Base-by-base conservation (phyloP, 2,888 invertebrate genomes). In the Ophion obscuratus region DNA sequence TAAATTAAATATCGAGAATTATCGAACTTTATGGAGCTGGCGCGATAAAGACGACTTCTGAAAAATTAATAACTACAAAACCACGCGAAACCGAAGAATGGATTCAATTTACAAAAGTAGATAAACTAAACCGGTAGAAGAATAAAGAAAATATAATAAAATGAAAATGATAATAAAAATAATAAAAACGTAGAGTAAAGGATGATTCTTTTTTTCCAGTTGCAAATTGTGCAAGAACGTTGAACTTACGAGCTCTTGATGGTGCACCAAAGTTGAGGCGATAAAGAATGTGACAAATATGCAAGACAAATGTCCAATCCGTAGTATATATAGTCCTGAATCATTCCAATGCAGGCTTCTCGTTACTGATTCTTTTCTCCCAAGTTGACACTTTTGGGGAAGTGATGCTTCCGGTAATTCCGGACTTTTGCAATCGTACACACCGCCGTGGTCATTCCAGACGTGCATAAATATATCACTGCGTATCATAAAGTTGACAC, bases 301-400 rank as follows among this genome's bases (percentile, higher is more conserved):
- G 76, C 83, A 59, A 80, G 24, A 73, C 62, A 44, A 20, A 78
- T 24, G 67, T 57, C 62, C 40, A 77, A 24, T 20, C 59, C 61
- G 78, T 76, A 64, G 74, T 88, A 88, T 88, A 88, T 88, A 87
- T 85, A 87, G 83, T 79, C 87, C 62, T 73, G 61, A 36, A 44
- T 14, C 59, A 31, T 11, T 68, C 9, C 14, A 78, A 76, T 11
- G 2, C 24, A 31, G 36, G 44, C 17, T 53, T 31, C 44, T 47
- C 40, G 59, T 68, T 77, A 80, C 66, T 61, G 40, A 44, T 36
- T 62, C 44, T n/a, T 53, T 24, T 73, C 76, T 83, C 47, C 67
- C 20, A 31, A 59, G 11, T 40, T 62, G 57, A 64, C 67, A 40
- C 78, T 81, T 62, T 73, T 47, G 57, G 31, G 61, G 27, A 61